These are phyloP conservation scores for Metopia argyrocephala DNA, from an alignment of 2,888 invertebrate species.

Conservation along the genomic window DNA sequence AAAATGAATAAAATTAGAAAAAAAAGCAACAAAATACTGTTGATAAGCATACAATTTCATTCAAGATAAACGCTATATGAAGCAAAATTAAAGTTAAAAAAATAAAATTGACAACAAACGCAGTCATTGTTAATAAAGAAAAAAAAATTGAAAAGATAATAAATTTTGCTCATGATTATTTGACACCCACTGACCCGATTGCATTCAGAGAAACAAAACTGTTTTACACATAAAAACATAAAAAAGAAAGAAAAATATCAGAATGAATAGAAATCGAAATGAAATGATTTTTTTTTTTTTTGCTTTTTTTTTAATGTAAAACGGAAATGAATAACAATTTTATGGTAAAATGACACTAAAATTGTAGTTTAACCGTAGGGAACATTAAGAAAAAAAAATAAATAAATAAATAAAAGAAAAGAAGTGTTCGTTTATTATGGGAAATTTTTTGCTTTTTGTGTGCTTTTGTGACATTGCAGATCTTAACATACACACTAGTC, in stretches of 20 bases:
- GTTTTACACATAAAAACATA: not conserved
- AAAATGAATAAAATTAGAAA: too few relatives aligned
- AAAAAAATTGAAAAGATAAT: constrained; percentile 19
- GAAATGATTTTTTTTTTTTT: not conserved
- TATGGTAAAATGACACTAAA: constrained; percentile 24
- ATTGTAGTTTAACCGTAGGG: not conserved
- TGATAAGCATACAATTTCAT: too few relatives aligned
- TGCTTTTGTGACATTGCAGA: too few relatives aligned
- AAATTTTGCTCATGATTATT: constrained; percentile 51
- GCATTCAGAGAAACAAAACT: constrained; percentile 21
- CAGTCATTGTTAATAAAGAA: constrained; percentile 53
- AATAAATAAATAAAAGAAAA: not conserved
- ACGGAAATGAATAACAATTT: constrained; percentile 40
- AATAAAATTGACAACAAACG: constrained; percentile 52
- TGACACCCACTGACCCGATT: constrained; percentile 63
- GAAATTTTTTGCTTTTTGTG: not conserved
- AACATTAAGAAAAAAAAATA: not conserved
- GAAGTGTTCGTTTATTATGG: not conserved
- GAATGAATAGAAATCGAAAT: not conserved
- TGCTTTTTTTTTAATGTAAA: constrained; percentile 11
- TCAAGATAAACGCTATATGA: too few relatives aligned
- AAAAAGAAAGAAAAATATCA: not conserved
- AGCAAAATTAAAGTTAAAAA: not conserved
- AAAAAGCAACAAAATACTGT: too few relatives aligned
- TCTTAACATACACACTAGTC: too few relatives aligned